Conservation (phyloP, 35 echinoderm and acorn worm species). For the Heliocidaris tuberculata region DNA sequence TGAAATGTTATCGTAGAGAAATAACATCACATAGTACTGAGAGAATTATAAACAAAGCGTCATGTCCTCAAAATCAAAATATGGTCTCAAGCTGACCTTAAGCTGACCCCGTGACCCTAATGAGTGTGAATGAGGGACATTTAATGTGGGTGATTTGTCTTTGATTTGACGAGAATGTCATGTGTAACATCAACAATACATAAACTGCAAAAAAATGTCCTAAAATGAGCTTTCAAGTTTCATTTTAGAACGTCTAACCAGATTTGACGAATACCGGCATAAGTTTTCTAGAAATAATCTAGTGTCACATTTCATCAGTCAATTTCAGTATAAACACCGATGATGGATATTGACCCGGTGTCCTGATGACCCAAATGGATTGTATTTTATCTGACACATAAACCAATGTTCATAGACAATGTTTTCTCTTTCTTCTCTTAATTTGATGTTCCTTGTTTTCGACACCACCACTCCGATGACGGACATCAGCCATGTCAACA, state of each 20-base stretch:
- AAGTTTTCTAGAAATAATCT: too few relatives aligned
- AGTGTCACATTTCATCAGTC: too few relatives aligned
- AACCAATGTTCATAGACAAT: background rate
- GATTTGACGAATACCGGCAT: background rate
- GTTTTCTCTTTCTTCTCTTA: too few relatives aligned
- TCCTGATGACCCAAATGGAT: background rate
- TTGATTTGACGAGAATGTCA: background rate
- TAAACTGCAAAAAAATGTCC: background rate
- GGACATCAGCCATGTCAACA: too few relatives aligned
- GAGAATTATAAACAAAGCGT: background rate
- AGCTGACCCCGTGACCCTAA: background rate
- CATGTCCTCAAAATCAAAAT: background rate
- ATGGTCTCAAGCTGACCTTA: background rate
- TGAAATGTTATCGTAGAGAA: too few relatives aligned
- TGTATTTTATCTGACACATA: background rate
- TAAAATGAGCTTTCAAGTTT: background rate
- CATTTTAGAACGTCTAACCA: background rate
- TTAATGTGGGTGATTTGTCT: background rate
- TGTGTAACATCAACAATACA: background rate
- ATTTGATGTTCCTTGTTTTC: too few relatives aligned
- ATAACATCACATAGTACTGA: too few relatives aligned
- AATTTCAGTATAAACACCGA: too few relatives aligned
- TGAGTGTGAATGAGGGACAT: background rate
- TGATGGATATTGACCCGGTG: too few relatives aligned
- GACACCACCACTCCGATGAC: too few relatives aligned